phyloP scores from a whole-genome alignment of 2,888 invertebrate species.

The Eueremaeus valkanovi region DNA sequence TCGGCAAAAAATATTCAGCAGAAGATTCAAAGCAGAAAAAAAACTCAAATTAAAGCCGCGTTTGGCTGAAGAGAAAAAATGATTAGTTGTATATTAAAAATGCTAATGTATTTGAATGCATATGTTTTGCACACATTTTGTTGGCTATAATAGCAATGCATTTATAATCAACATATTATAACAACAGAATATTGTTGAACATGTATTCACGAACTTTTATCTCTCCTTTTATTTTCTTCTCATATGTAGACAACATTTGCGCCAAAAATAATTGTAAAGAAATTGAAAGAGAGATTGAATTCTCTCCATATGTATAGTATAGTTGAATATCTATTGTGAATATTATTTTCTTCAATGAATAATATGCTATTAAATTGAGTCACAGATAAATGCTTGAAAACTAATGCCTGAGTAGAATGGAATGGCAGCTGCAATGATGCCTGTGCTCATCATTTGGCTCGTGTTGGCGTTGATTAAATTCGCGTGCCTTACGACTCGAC shows the following conservation, averaged over 20 bases:
- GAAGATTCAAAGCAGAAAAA: background rate
- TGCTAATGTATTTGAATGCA: background rate
- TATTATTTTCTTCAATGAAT: slow-evolving; percentile 9
- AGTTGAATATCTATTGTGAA: too few relatives aligned
- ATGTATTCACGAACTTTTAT: slow-evolving; percentile 14
- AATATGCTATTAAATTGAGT: slow-evolving; percentile 28
- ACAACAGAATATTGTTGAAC: background rate
- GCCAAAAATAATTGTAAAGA: background rate
- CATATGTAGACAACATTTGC: background rate
- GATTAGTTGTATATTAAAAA: slow-evolving; percentile 8
- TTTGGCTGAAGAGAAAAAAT: background rate
- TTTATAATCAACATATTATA: background rate
- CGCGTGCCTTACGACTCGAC: slow-evolving; percentile 27
- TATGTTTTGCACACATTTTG: background rate
- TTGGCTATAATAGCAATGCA: background rate
- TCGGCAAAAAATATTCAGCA: slow-evolving; percentile 9
- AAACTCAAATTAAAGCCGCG: background rate
- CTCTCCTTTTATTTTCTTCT: background rate
- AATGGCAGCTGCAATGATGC: background rate
- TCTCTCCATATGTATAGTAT: background rate
- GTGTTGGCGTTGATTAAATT: slow-evolving; percentile 25
- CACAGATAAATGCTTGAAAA: slow-evolving; percentile 7
- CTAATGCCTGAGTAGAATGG: background rate
- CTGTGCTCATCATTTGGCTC: background rate
- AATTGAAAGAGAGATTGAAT: background rate